Base-by-base conservation (phyloP, 2,797 vertebrate genomes). In the Amazona ochrocephala region DNA sequence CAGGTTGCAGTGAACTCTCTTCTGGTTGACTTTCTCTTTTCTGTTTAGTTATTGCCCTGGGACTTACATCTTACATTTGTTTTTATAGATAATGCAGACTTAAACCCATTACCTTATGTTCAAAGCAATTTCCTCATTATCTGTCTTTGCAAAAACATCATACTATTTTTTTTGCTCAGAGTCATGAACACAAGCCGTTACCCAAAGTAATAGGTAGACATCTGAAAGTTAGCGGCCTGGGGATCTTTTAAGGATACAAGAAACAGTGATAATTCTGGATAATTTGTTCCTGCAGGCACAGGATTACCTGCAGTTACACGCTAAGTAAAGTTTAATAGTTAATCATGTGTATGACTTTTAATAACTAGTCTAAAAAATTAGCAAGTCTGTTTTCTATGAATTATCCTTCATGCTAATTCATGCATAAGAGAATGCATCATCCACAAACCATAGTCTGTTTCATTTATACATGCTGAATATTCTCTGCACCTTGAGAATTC, bases 1-100 rank as follows among this genome's bases (percentile, higher is more conserved):
- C 27, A 50, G 11, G 8, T 41, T 85, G 29, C 9, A 8, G 0
- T 22, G 16, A 32, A 39, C 1, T 2, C 5, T 26, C 2, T n/a
- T 50, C n/a, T 30, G 3, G 4, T 10, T 70, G 18, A 41, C 18
- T 74, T 71, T 45, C 9, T 71, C 3, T 82, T 64, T 68, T 78
- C 34, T 84, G 21, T 64, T 14, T 62, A 73, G 24, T 50, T 83
- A 29, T 32, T 91, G 9, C 5, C 29, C 66, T 54, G 5, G 3
- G 56, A 84, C 18, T 74, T 39, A 32, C 1, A n/a, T 24, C 3
- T 84, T n/a, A 19, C 10, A 45, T 30, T 72, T 75, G 11, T 7
- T 77, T 88, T 90, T 58, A 84, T 2, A 62, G 6, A 12, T 39
- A 48, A 80, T 24, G 18, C 29, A 61, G 13, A 41, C 8, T 68